Evolutionary conservation across 2,113 vertebrate species (phyloP), one percentile per base, ranked within the genome.

Genomic region (Anseranas semipalmata): DNA sequence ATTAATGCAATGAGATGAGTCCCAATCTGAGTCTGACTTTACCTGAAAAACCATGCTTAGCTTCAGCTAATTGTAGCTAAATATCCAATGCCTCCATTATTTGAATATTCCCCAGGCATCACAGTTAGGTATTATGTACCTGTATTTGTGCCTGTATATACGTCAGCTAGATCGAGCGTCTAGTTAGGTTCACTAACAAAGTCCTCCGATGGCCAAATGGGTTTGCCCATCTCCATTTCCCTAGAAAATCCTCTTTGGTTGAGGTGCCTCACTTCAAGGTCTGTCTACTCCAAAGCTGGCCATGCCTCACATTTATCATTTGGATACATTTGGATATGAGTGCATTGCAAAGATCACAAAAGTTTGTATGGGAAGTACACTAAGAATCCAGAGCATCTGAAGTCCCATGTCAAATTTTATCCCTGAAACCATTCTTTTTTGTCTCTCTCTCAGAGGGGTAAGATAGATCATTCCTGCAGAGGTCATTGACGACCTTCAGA

Each of bases 1-100:
- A 79, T 72, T 85, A 82, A 78, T 73, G 33, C 62, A 66, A 30
- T 30, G 53, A 60, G 52, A 6, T 33, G 67, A 72, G 7, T 94
- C 18, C 9, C 16, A 24, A 12, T 73, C 53, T 73, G 58, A 82
- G 14, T 79, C 35, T 35, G 18, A 56, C 35, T 92, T 79, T 79
- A 92, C 33, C 24, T 56, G 48, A 79, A 87, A 30, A 4, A 0
- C 1, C 1, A 3, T 30, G 6, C 63, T 90, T 83, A 66, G 0
- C 18, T 96, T 90, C 66, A 73, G 55, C n/a, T 79, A 85, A 75
- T 83, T 93, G 48, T 50, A 50, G 27, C 12, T 66, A 62, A 92
- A 68, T 88, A 13, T 76, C 22, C 79, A 55, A 62, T 66, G 56
- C 3, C 7, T 79, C 30, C 33, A 43, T 65, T 79, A 45, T 37